Evolutionary conservation across 2,113 vertebrate genomes (phyloP).

Genomic region (Struthio camelus): DNA sequence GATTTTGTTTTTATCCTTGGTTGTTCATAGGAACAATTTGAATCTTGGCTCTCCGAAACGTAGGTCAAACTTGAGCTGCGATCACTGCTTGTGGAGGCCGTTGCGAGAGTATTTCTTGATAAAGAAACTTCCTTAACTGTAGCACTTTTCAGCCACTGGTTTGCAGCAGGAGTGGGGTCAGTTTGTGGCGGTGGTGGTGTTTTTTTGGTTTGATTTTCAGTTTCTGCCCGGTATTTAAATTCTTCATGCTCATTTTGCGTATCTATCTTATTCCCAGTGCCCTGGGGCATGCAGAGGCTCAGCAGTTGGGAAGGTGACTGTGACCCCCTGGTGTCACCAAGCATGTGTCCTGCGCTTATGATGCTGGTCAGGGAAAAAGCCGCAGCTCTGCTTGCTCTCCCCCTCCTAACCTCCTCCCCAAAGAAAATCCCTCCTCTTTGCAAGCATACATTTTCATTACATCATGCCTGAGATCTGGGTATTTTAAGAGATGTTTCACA

Average conservation of each 20-base stretch:
- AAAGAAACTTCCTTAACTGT: neutral
- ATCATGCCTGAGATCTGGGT: neutral
- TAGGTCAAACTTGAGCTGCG: neutral
- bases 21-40: neutral
- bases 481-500: neutral
- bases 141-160: neutral
- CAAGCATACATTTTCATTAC: neutral
- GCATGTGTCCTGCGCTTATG: neutral
- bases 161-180: neutral
- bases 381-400: neutral
- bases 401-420: neutral
- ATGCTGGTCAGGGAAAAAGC: neutral
- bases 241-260: neutral
- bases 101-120: neutral
- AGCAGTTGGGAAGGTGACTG: neutral
- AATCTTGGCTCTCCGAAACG: neutral
- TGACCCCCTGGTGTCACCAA: neutral
- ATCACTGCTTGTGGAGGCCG: accelerated
- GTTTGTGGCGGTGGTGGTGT: neutral
- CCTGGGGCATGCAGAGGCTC: neutral
- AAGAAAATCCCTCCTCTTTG: neutral
- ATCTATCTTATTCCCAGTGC: neutral
- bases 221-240: neutral
- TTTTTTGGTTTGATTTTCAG: no score
- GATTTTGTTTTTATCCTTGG: neutral